Conservation (phyloP, 1,140 invertebrate genomes). For the Drosophila yakuba region DNA sequence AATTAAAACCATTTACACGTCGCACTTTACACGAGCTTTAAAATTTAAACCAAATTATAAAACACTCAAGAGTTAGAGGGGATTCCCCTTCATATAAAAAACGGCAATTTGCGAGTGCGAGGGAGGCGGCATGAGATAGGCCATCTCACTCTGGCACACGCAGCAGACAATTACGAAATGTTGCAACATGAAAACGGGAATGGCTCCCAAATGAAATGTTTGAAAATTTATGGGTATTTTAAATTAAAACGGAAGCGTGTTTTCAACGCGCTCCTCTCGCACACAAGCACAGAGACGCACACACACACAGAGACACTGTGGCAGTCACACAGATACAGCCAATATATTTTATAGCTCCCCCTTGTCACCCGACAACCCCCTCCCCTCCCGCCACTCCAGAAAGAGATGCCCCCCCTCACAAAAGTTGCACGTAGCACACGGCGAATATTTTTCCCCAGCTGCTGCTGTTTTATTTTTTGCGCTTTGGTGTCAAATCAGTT, state of each 20-base stretch:
- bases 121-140: not conserved
- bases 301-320: constrained; percentile 14
- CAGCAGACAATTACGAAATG: constrained; percentile 80
- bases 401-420: constrained; percentile 34
- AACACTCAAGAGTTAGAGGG: constrained; percentile 43
- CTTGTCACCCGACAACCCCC: constrained; percentile 27
- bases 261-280: constrained; percentile 66
- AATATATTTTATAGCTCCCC: constrained; percentile 78
- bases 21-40: constrained; percentile 69
- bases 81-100: not conserved
- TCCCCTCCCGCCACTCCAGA: not conserved
- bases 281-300: constrained; percentile 31
- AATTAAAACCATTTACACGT: constrained; percentile 79
- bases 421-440: constrained; percentile 81
- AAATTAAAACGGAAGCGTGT: constrained; percentile 85
- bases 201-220: constrained; percentile 84
- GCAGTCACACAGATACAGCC: constrained; percentile 60
- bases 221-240: constrained; percentile 85
- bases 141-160: constrained; percentile 27
- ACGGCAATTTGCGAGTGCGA: constrained; percentile 6
- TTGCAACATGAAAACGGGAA: constrained; percentile 81
- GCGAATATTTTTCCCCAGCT: constrained; percentile 45
- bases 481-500: constrained; percentile 76
- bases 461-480: constrained; percentile 22
- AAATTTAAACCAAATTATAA: constrained; percentile 74